phyloP scores from a whole-genome alignment of 2,888 invertebrate genomes.

The Dryobota labecula region DNA sequence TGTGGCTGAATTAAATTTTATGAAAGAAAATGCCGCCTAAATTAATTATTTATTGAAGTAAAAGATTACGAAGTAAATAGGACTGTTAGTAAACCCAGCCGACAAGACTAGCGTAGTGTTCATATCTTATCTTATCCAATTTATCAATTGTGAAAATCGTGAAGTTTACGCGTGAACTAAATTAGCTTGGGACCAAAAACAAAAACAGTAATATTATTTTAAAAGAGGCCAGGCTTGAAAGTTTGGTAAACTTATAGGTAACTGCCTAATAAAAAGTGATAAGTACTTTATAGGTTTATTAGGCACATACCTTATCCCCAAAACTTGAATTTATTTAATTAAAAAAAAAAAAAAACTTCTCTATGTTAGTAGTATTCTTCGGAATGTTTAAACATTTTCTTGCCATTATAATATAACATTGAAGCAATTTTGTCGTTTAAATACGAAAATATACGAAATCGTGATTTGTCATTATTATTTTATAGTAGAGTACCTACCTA shows the following conservation, averaged over 20 bases:
- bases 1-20: fast-evolving
- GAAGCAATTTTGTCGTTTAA: neutral
- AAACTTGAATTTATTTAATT: too few relatives aligned
- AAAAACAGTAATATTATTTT: neutral
- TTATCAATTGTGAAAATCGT: conserved; percentile 68
- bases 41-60: neutral
- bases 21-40: neutral
- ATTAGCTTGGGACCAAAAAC: neutral
- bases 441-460: neutral
- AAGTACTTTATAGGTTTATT: too few relatives aligned
- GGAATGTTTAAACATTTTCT: neutral
- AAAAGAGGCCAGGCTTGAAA: neutral
- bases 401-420: neutral
- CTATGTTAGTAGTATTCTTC: neutral
- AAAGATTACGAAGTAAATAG: conserved; percentile 1
- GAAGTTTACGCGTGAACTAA: conserved; percentile 16
- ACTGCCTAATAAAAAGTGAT: neutral
- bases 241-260: neutral
- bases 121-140: conserved; percentile 72
- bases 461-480: neutral
- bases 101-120: conserved; percentile 21
- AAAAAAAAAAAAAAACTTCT: neutral
- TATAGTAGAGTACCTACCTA: neutral
- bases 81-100: conserved; percentile 10
- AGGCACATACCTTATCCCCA: too few relatives aligned